Base-by-base conservation (phyloP, 2,797 vertebrate genomes). In the Enteromius fasciolatus region DNA sequence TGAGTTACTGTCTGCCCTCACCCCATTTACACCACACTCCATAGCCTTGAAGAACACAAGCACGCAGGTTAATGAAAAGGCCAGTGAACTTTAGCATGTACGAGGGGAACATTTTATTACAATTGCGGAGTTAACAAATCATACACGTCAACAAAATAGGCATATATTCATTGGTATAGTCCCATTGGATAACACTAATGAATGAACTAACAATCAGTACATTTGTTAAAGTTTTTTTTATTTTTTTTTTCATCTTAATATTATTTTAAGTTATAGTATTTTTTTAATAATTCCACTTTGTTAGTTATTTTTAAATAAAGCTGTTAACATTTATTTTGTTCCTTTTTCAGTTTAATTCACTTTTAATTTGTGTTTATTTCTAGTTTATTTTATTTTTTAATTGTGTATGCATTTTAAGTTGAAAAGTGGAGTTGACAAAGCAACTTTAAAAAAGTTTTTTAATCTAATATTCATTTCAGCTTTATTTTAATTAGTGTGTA, bases 41-140 rank as follows among this genome's bases (percentile, higher is more conserved):
- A 84, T 78, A 61, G 54, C 81, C n/a, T 41, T 61, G 31, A 77
- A 67, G 50, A 18, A 63, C 67, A 57, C 14, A 81, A 52, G 52
- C 44, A 67, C 1, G 59, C 12, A 54, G 64, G 79, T 61, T 66
- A 68, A 76, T 57, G 82, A 84, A 25, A 33, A 59, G 17, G 17
- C 14, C 64, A 61, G 54, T 68, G 63, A 28, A 85, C 70, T 69
- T 81, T 50, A 74, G 52, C 31, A 50, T 83, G 80, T 80, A 85
- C 33, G 33, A 69, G n/a, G 33, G 66, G 57, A 57, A 48, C 46
- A 78, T 75, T 61, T 39, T 4, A 33, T 74, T 23, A 46, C 25
- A 70, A 5, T 28, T 4, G 3, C 36, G 18, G 41, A 73, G 28
- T 54, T 14, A 39, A 0, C 31, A 8, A 25, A 31, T 52, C 48